Evolutionary conservation across 2,888 invertebrate species (phyloP).

Genomic region (Catocala nupta): DNA sequence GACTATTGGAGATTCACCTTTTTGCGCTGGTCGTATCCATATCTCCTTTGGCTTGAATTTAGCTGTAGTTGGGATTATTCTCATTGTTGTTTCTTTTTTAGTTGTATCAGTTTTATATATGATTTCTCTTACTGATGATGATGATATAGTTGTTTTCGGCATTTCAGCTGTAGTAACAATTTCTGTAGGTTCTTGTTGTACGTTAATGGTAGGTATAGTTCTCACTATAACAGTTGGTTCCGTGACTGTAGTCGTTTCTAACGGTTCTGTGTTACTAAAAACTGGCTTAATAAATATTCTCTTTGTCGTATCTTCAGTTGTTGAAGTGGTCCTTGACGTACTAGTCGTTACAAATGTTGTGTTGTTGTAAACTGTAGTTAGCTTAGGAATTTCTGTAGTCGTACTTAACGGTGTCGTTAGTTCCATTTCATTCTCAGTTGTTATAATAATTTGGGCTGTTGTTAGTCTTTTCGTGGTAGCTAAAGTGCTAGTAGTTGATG

Average conservation of each 20-base stretch:
- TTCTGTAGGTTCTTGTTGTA: constrained; percentile 25
- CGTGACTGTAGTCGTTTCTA: constrained; percentile 22
- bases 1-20: constrained; percentile 75
- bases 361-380: constrained; percentile 15
- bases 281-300: constrained; percentile 40
- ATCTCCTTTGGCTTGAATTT: constrained; percentile 84
- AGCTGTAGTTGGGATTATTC: constrained; percentile 65
- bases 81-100: constrained; percentile 67
- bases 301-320: constrained; percentile 37
- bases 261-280: constrained; percentile 55
- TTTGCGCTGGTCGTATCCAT: constrained; percentile 83
- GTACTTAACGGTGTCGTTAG: constrained; percentile 6
- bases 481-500: constrained; percentile 11
- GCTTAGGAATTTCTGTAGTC: constrained; percentile 22
- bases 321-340: constrained; percentile 25
- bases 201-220: constrained; percentile 7
- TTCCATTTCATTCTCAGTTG: constrained; percentile 16
- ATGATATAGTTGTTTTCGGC: constrained; percentile 27
- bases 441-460: constrained; percentile 10
- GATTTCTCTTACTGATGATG: constrained; percentile 42
- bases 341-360: constrained; percentile 38
- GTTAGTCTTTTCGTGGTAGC: constrained; percentile 12
- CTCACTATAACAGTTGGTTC: constrained; percentile 15
- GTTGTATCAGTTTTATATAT: constrained; percentile 56
- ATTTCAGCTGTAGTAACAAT: constrained; percentile 46